A percentile compares a stretch with the other conserved stretches of the same genome.
These are phyloP conservation scores for Linnaemya vulpina DNA, from an alignment of 2,888 invertebrate genomes.

Conservation along the genomic window DNA sequence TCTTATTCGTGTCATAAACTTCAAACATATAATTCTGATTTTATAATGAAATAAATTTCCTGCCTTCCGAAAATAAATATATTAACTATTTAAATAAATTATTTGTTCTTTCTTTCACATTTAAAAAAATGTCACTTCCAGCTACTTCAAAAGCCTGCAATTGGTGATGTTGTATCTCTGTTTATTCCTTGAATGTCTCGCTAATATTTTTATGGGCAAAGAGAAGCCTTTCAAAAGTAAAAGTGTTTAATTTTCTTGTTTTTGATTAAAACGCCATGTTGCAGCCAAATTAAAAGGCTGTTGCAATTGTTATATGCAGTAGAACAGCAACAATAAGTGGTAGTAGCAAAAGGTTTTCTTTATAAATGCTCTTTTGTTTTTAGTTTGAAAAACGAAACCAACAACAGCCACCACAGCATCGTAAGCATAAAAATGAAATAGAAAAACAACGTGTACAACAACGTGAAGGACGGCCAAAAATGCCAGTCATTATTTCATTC, in stretches of 20 bases:
- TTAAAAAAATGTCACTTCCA: neutral
- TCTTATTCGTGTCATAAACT: too few relatives aligned
- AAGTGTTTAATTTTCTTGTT: neutral
- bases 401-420: slow-evolving; percentile 38
- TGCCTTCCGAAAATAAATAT: too few relatives aligned
- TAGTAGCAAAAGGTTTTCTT: slow-evolving; percentile 1
- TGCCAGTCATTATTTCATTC: slow-evolving; percentile 67
- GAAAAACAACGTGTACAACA: slow-evolving; percentile 23
- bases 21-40: too few relatives aligned
- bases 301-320: slow-evolving; percentile 9
- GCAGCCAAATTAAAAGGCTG: slow-evolving; percentile 47
- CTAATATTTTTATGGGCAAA: neutral
- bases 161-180: neutral
- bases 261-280: slow-evolving; percentile 66
- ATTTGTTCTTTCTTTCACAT: neutral
- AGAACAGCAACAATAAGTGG: neutral
- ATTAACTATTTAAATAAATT: too few relatives aligned
- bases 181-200: neutral
- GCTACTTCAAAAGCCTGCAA: neutral
- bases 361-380: slow-evolving; percentile 26
- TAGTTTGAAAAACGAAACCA: slow-evolving; percentile 17
- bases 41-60: too few relatives aligned
- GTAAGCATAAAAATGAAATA: slow-evolving; percentile 15
- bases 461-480: slow-evolving; percentile 60
- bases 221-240: neutral